These are phyloP conservation scores for Notoglanidium macrostoma DNA, from an alignment of 2,797 vertebrate species.

Conservation along the genomic window DNA sequence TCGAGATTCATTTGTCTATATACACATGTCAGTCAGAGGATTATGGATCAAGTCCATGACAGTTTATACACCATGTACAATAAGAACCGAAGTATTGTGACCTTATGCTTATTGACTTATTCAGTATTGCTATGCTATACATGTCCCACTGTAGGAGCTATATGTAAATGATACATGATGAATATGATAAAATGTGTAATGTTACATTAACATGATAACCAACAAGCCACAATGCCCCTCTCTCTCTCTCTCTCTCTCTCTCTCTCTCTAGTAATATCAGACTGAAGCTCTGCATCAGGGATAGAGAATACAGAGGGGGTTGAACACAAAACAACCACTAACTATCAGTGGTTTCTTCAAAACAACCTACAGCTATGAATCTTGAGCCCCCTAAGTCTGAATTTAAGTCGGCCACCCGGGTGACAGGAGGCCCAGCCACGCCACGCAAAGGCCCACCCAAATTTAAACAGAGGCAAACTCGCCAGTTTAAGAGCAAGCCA, in stretches of 20 bases:
- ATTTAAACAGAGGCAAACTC: conserved; percentile 94
- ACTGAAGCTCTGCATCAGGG: conserved; percentile 25
- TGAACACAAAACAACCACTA: neutral
- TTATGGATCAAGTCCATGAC: conserved; percentile 46
- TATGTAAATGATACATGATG: neutral
- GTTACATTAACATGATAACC: neutral
- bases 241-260: neutral
- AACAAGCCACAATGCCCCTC: neutral
- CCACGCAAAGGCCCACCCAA: conserved; percentile 93
- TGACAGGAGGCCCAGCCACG: conserved; percentile 87
- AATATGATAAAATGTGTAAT: conserved; percentile 1
- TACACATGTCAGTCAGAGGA: conserved; percentile 64
- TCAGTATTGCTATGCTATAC: neutral
- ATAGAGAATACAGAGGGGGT: conserved; percentile 18
- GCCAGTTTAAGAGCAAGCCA: conserved; percentile 97
- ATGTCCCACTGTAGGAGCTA: neutral
- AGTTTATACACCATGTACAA: neutral
- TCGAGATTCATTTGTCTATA: conserved; percentile 49
- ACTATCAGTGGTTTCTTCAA: neutral
- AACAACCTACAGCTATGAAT: conserved; percentile 75
- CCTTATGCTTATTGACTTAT: neutral
- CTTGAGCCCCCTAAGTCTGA: conserved; percentile 85
- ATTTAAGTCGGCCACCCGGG: conserved; percentile 86
- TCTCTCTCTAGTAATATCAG: conserved; percentile 5
- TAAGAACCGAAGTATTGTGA: neutral